These are phyloP conservation scores for Cynodonichthys magdalenae DNA, from an alignment of 2,797 vertebrate species.

Conservation along the genomic window DNA sequence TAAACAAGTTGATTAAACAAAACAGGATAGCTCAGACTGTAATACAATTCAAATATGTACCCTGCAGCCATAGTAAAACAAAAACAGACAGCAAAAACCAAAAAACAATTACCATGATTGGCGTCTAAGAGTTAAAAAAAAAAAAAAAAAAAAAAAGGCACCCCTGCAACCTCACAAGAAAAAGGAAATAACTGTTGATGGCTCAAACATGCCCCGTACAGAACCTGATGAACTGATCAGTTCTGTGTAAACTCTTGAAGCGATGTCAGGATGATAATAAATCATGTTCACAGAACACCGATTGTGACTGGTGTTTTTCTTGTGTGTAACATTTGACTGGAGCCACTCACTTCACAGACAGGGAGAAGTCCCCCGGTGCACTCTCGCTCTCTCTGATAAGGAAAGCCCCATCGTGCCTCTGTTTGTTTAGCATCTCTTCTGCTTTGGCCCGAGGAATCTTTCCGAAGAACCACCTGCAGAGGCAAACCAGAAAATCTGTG, in stretches of 20 bases:
- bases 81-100: no score
- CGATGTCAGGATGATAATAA: slow-evolving; percentile 11
- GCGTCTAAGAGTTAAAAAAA: no score
- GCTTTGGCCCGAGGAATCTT: slow-evolving; percentile 98
- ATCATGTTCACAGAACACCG: slow-evolving; percentile 11
- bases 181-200: slow-evolving; percentile 51
- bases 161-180: slow-evolving; percentile 27
- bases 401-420: slow-evolving; percentile 97
- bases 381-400: slow-evolving; percentile 99
- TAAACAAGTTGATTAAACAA: no score
- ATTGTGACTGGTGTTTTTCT: slow-evolving; percentile 14
- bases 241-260: slow-evolving; percentile 10
- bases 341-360: slow-evolving; percentile 94
- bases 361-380: slow-evolving; percentile 97
- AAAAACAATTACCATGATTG: no score
- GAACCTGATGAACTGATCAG: slow-evolving; percentile 34
- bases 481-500: neutral
- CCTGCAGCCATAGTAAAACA: no score
- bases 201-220: slow-evolving; percentile 39
- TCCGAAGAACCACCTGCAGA: slow-evolving; percentile 97
- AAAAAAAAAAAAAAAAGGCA: slow-evolving; percentile 13
- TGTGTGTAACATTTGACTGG: neutral
- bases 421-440: slow-evolving; percentile 98
- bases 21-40: no score
- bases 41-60: no score